Evolutionary conservation across 30 jellyfish, hydroid and myxozoan species (phyloP), one percentile per base, ranked within the genome.

Genomic region (Aurelia aurita complex sp. Pacific): DNA sequence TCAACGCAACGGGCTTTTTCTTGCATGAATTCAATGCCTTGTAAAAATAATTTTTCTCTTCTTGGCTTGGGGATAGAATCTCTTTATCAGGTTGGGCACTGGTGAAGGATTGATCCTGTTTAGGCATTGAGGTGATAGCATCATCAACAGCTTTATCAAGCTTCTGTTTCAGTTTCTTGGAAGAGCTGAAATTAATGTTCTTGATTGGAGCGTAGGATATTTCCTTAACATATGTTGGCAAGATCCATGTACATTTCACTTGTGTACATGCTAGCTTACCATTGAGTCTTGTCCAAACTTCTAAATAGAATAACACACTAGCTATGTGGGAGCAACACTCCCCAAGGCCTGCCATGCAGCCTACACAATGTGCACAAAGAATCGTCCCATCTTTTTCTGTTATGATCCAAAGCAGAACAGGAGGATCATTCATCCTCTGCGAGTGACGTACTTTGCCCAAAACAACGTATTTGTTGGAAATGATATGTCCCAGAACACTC

Each of bases 391-490:
- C 29, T 23, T 23, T 23, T 23, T 23, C 29, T 23, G 29, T 23
- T 23, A 23, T 23, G 29, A 23, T 23, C 29, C 29, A 23, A 23
- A 23, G 29, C 29, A 36, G 82, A 19, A 79, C 67, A 4, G 89
- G 89, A 14, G 67, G 89, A 23, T 79, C 89, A 43, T 79, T 61
- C 89, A 79, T 79, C 69, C 89, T 62, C 68, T 79, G 80, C 50
- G 89, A 64, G 68, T 79, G 89, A 11, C 82, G 65, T 19, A 57
- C 62, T 64, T 79, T 64, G n/a, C 89, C 89, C 57, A 52, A 5
- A 32, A 64, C 81, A 69, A 32, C 52, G 55, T 59, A 73, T 80
- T 67, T 64, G 82, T 72, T 67, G 74, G 90, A 40, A 66, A 68
- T 80, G 64, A 72, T 52, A 35, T 66, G 54, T 38, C 81, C 70